A percentile compares a stretch with the other conserved stretches of the same genome.
These are phyloP conservation scores for Diplodus sargus DNA, from an alignment of 2,797 vertebrate species.

Conservation along the genomic window DNA sequence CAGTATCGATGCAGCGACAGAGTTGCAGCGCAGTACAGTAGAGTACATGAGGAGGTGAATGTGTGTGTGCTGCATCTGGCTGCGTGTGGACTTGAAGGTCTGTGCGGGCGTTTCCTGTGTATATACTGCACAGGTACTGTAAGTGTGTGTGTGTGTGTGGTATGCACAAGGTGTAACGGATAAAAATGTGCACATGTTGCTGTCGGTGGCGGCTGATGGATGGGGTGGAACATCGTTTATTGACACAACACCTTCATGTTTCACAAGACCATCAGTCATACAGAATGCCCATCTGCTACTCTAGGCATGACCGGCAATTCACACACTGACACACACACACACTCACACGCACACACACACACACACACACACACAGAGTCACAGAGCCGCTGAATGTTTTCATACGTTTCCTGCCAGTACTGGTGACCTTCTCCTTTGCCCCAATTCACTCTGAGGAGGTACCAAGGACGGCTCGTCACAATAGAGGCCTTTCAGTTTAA, in stretches of 20 bases:
- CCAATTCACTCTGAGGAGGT: conserved; percentile 22
- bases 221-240: conserved; percentile 80
- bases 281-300: conserved; percentile 73
- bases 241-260: conserved; percentile 85
- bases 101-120: conserved; percentile 53
- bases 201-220: conserved; percentile 76
- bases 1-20: conserved; percentile 9
- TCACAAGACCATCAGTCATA: conserved; percentile 82
- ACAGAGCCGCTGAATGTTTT: conserved; percentile 51
- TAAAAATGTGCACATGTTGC: conserved; percentile 72
- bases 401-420: conserved; percentile 64
- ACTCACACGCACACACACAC: conserved; percentile 34
- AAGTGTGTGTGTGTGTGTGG: background rate
- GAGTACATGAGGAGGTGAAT: conserved; percentile 1
- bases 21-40: conserved; percentile 1
- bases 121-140: conserved; percentile 37
- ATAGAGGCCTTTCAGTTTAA: conserved; percentile 50
- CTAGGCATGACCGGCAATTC: conserved; percentile 53
- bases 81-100: conserved; percentile 3
- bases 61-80: conserved; percentile 24
- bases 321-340: conserved; percentile 22
- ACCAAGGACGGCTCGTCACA: conserved; percentile 47
- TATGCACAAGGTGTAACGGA: conserved; percentile 41
- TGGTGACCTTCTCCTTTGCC: conserved; percentile 70
- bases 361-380: conserved; percentile 7